Evolutionary conservation across 2,113 vertebrate species (phyloP).

Genomic region (Tylochromis polylepis): DNA sequence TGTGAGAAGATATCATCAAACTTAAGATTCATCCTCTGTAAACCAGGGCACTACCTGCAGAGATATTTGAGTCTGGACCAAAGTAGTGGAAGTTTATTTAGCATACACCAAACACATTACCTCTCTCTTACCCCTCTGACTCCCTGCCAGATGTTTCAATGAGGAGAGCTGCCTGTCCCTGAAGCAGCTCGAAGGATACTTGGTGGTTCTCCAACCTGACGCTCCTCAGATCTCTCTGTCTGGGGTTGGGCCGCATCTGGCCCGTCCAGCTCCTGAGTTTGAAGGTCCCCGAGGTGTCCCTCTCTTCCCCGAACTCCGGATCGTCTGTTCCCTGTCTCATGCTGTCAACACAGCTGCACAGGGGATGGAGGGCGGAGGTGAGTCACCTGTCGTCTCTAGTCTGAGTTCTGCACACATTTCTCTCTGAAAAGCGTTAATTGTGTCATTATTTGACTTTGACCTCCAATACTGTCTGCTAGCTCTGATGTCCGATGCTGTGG

Average conservation of each 20-base stretch:
- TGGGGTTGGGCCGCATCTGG: conserved; percentile 86
- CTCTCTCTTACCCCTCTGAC: not conserved
- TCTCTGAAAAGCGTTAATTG: not conserved
- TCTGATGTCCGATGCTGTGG: conserved; percentile 93
- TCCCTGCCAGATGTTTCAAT: conserved; percentile 84
- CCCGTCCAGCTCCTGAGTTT: conserved; percentile 85
- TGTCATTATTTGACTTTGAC: not conserved
- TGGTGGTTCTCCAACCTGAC: conserved; percentile 94
- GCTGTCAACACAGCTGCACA: conserved; percentile 78
- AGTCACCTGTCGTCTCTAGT: not conserved
- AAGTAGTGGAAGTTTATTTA: not conserved
- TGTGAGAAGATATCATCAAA: not conserved
- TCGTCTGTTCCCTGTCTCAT: conserved; percentile 92
- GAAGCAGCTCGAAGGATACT: conserved; percentile 90
- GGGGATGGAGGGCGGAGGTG: conserved; percentile 80
- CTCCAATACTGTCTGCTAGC: conserved; percentile 44
- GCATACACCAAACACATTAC: not conserved
- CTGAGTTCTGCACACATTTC: not conserved
- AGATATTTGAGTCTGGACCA: not conserved
- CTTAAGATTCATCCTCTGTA: not conserved
- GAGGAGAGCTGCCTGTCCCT: conserved; percentile 95
- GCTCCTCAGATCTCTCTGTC: conserved; percentile 93
- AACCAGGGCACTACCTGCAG: not conserved
- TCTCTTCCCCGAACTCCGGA: conserved; percentile 90
- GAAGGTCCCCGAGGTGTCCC: conserved; percentile 84